phyloP scores from a whole-genome alignment of 1,140 invertebrate genomes.

The Atta colombica region DNA sequence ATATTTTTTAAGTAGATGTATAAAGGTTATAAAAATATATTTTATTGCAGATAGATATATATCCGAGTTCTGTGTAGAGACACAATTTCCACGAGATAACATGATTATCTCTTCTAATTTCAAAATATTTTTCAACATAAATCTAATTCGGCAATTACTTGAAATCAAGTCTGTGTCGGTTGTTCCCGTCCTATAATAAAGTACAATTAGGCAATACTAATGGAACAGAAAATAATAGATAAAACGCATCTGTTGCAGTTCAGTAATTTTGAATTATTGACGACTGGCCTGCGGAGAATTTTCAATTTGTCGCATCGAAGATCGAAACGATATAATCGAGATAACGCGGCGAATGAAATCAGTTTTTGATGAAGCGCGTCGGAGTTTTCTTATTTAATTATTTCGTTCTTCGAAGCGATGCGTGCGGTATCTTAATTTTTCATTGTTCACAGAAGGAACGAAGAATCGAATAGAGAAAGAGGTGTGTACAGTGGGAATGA shows the following conservation, averaged over 20 bases:
- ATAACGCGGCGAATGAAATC: not conserved
- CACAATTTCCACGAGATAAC: constrained; percentile 3
- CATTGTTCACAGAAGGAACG: constrained; percentile 69
- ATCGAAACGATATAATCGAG: constrained; percentile 63
- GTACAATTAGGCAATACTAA: constrained; percentile 41
- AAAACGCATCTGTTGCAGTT: constrained; percentile 27
- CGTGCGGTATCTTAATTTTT: constrained; percentile 73
- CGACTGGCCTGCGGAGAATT: constrained; percentile 71
- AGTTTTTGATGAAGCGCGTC: not conserved
- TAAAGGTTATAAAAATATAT: constrained; percentile 32
- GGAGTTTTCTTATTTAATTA: not conserved
- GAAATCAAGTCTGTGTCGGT: constrained; percentile 33
- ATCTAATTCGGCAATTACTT: constrained; percentile 23
- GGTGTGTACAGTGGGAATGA: constrained; percentile 73
- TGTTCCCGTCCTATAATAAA: constrained; percentile 45
- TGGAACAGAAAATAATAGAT: constrained; percentile 41
- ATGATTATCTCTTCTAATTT: constrained; percentile 23
- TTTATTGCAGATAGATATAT: constrained; percentile 28
- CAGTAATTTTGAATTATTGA: constrained; percentile 49
- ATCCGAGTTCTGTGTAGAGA: not conserved
- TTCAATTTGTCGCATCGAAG: constrained; percentile 73
- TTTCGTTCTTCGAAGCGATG: constrained; percentile 52
- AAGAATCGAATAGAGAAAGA: constrained; percentile 67
- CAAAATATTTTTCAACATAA: not conserved
- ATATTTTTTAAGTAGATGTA: constrained; percentile 33